Base-by-base conservation (phyloP, 1,140 invertebrate species). In the Drosophila teissieri region DNA sequence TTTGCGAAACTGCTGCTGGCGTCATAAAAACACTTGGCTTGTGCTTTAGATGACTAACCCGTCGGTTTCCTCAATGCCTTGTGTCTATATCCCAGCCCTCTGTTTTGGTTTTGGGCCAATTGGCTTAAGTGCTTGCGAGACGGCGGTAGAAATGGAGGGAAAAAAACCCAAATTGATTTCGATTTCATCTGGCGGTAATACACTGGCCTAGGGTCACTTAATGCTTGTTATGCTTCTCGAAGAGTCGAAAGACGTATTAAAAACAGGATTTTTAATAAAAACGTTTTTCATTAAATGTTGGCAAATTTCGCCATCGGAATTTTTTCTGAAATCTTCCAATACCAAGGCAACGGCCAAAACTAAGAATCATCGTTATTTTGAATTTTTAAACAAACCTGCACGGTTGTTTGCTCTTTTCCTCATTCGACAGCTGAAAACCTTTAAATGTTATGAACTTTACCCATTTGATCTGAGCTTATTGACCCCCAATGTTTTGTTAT, bases 151-250 rank as follows among this genome's bases (percentile, higher is more conserved):
- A 74, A 45, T 27, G 37, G 45, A 61, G 11, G 14, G 70, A 51
- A 74, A 73, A 75, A 75, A 57, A 46, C 52, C 60, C 73, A 75
- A 75, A 75, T 75, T 75, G 53, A 75, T 75, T 75, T 75, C 61
- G 72, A 57, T 75, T 76, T 75, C 72, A 75, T 75, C 53, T 56
- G 44, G 36, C 17, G 45, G 24, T 46, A 53, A 31, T 62, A 53
- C 52, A 48, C 19, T 62, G 49, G 2, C 39, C 39, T 40, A 36
- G 36, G 36, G 37, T 64, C 40, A 46, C 46, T 40, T 44, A 39
- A 51, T 39, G 22, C 37, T 39, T 44, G 31, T 44, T 39, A 48
- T 46, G 36, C 17, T 54, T 37, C 17, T 39, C 37, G 36, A n/a
- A 76, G 34, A 42, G 57, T 39, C 37, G 36, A 14, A 76, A 44